These are phyloP conservation scores for Leptodactylus fallax DNA, from an alignment of 2,797 vertebrate species.

Conservation along the genomic window DNA sequence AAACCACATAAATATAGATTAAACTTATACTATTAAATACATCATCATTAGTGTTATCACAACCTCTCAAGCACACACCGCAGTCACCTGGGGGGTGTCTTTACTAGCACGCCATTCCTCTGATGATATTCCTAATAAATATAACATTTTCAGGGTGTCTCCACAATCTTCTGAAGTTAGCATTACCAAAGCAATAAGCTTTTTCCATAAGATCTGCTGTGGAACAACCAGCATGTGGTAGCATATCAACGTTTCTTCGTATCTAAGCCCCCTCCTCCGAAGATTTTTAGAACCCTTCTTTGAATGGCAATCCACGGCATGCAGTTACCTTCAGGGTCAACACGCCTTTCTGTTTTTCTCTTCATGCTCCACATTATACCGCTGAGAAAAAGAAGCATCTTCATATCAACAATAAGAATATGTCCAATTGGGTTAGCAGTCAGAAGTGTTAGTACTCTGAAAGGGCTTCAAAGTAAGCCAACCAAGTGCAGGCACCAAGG, in stretches of 20 bases:
- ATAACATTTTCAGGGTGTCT: background rate
- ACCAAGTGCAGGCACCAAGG: too few relatives aligned
- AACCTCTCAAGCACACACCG: background rate
- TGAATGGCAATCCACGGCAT: background rate
- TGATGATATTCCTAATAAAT: background rate
- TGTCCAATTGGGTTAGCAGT: background rate
- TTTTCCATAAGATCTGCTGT: background rate
- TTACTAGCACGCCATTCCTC: background rate
- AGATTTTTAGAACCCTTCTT: background rate
- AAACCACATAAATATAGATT: constrained; percentile 18
- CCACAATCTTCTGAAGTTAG: background rate
- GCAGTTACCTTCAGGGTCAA: background rate
- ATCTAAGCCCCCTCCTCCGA: background rate
- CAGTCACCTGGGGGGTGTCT: background rate
- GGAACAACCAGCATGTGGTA: background rate
- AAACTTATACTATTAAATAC: constrained; percentile 22
- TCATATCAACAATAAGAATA: background rate
- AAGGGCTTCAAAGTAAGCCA: background rate
- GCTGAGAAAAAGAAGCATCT: background rate
- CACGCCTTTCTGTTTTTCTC: background rate
- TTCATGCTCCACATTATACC: background rate
- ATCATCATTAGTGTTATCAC: constrained; percentile 22
- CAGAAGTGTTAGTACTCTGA: background rate
- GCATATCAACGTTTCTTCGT: background rate
- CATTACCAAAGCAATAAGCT: background rate